Percentiles rank a stretch among this genome's conserved stretches.
Evolutionary conservation across 2,888 invertebrate genomes (phyloP).

Genomic region (Xestoiulus laeticollis): DNA sequence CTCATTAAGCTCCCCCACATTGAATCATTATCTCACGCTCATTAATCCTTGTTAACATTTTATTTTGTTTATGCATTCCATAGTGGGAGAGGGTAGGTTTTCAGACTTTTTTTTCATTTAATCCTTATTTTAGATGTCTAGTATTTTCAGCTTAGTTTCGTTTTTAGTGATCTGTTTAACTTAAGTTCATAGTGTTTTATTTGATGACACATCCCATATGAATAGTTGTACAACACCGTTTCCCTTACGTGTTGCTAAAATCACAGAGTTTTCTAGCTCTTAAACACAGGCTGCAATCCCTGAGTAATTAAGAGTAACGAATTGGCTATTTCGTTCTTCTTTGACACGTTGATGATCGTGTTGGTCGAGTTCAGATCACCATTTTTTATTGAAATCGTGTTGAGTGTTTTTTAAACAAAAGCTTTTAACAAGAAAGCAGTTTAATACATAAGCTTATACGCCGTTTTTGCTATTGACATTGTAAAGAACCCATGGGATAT

Average conservation of each 20-base stretch:
- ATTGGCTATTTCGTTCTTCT: not conserved
- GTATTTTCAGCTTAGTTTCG: conserved; percentile 30
- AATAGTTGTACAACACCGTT: not conserved
- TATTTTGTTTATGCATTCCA: conserved; percentile 52
- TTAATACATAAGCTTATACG: no score
- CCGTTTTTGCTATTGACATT: no score
- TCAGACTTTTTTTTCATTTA: conserved; percentile 43
- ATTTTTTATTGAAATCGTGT: no score
- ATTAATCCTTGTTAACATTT: conserved; percentile 46
- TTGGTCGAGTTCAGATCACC: no score
- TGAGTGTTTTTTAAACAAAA: no score
- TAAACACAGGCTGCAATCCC: not conserved
- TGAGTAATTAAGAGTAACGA: not conserved
- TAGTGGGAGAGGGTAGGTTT: conserved; percentile 54
- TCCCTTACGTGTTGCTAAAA: not conserved
- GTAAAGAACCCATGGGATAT: no score
- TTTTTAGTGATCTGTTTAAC: not conserved
- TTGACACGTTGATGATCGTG: not conserved
- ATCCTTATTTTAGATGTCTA: conserved; percentile 40
- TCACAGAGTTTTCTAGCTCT: not conserved
- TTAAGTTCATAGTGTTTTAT: not conserved
- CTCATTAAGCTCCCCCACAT: not conserved
- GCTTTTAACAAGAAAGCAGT: no score
- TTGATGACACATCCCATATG: not conserved
- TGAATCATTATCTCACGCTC: conserved; percentile 42